Conservation (phyloP, 2,113 vertebrate genomes). For the Alces alces region DNA sequence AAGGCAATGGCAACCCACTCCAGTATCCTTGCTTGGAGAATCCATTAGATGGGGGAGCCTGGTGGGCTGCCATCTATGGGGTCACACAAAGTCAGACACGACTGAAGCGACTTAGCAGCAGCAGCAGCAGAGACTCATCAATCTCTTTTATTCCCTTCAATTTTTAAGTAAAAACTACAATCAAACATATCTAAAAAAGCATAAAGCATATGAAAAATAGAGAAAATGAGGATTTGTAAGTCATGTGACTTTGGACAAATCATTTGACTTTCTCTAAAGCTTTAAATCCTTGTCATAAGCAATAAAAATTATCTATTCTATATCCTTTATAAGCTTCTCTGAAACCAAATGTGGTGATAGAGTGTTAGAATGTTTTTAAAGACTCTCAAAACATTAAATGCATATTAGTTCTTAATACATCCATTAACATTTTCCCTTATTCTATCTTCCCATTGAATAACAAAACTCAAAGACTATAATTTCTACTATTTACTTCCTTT, state of each 20-base stretch:
- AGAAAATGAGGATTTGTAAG: neutral
- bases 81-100: too few relatives aligned
- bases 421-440: neutral
- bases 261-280: neutral
- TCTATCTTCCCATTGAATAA: neutral
- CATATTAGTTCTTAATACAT: neutral
- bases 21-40: too few relatives aligned
- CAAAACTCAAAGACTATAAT: neutral
- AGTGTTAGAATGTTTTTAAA: neutral
- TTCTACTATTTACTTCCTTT: neutral
- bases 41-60: too few relatives aligned
- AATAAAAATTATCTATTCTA: neutral
- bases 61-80: too few relatives aligned
- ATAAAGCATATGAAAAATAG: neutral
- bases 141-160: neutral
- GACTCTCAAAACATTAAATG: neutral
- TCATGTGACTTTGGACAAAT: neutral
- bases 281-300: neutral
- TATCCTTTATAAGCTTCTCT: neutral
- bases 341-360: neutral
- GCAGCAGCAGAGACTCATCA: neutral
- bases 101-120: too few relatives aligned
- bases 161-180: neutral
- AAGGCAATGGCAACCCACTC: too few relatives aligned
- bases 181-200: neutral